Conservation (phyloP, 2,797 vertebrate genomes). For the Thripadectes ignobilis region DNA sequence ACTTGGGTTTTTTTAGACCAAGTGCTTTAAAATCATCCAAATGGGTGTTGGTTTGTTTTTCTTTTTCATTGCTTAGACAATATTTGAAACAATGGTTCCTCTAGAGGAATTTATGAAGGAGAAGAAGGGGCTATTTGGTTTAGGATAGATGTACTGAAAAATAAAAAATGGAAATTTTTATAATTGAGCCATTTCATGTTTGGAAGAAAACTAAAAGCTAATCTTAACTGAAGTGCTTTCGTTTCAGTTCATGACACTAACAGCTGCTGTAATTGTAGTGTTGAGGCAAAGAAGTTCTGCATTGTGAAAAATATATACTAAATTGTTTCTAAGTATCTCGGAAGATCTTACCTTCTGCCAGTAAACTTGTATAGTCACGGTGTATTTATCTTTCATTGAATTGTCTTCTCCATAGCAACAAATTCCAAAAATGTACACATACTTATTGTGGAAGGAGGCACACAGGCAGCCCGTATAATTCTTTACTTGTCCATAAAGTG, state of each 20-base stretch:
- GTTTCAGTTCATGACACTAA: slow-evolving; percentile 65
- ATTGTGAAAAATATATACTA: slow-evolving; percentile 29
- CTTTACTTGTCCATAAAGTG: neutral
- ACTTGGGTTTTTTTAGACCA: neutral
- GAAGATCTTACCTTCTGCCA: slow-evolving; percentile 16
- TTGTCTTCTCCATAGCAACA: slow-evolving; percentile 31
- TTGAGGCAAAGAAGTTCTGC: slow-evolving; percentile 17
- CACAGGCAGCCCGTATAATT: neutral
- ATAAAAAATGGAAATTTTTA: slow-evolving; percentile 4
- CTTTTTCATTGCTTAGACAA: neutral
- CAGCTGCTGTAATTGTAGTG: slow-evolving; percentile 44
- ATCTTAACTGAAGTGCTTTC: slow-evolving; percentile 37
- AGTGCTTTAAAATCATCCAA: neutral
- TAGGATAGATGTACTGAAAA: neutral
- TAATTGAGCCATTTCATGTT: slow-evolving; percentile 16
- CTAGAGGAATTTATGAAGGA: neutral
- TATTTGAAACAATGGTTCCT: neutral
- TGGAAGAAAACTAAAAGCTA: slow-evolving; percentile 32
- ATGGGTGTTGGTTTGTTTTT: neutral
- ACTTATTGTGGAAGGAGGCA: neutral
- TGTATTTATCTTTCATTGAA: slow-evolving; percentile 30
- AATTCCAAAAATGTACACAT: neutral
- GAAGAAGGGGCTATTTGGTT: neutral
- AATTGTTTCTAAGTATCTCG: slow-evolving; percentile 56
- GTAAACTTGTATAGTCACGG: neutral